Percentiles rank a stretch among this genome's conserved stretches.
Evolutionary conservation across 2,113 vertebrate genomes (phyloP).

Genomic region (Melanerpes formicivorus): DNA sequence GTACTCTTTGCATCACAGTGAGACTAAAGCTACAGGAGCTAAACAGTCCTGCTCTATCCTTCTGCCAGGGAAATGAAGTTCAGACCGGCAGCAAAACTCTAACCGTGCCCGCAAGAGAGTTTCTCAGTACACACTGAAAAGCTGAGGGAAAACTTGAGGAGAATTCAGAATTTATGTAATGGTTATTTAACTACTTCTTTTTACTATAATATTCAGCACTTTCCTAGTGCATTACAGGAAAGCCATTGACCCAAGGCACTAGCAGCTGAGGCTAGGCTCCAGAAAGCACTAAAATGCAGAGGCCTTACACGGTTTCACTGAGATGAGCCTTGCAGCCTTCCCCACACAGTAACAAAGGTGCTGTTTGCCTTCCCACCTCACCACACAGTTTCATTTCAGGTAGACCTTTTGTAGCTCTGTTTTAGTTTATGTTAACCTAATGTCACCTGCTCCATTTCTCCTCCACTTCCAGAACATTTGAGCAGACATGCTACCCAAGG

Average conservation of each 20-base stretch:
- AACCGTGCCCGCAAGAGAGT: neutral
- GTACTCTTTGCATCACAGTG: neutral
- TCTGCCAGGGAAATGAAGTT: neutral
- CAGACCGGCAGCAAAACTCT: neutral
- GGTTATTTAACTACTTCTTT: neutral
- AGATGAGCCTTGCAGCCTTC: neutral
- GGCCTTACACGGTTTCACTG: neutral
- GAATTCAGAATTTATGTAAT: neutral
- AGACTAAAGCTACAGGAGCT: neutral
- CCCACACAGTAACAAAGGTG: neutral
- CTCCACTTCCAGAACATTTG: neutral
- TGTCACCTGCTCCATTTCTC: neutral
- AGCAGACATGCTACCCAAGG: neutral
- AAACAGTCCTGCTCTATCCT: neutral
- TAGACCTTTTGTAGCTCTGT: neutral
- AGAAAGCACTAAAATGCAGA: neutral
- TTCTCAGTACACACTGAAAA: neutral
- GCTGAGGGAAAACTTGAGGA: neutral
- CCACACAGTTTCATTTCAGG: neutral
- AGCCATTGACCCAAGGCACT: neutral
- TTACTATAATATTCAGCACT: neutral
- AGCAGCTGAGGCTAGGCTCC: neutral
- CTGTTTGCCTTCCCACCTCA: neutral
- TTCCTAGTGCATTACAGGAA: neutral
- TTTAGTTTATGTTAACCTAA: neutral